Base-by-base conservation (phyloP, 2,797 vertebrate genomes). In the Cheirogaleus major region DNA sequence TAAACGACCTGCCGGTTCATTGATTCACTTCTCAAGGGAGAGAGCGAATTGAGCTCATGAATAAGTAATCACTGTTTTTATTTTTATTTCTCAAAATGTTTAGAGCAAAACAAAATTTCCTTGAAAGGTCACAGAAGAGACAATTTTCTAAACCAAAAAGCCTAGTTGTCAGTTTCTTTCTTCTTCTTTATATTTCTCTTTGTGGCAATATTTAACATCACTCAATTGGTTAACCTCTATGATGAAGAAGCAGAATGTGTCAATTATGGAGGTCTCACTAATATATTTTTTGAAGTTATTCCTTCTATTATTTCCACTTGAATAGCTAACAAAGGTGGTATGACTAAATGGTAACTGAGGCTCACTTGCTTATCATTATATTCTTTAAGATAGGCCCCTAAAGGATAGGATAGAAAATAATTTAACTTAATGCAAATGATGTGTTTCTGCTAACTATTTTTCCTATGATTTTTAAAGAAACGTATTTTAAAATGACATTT, bases 21-120 rank as follows among this genome's bases (percentile, higher is more conserved):
- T 65, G 52, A 92, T 69, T 87, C 23, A 27, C 70, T 87, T 90
- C 35, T 79, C 59, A 52, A 80, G 45, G 50, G 52, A 91, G 43
- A 82, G n/a, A 83, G 48, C 20, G 32, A 30, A 41, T 59, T 52
- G 43, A 41, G 83, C 43, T 93, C 61, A 70, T 67, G 65, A 75
- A 41, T 70, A 86, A 22, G n/a, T 35, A 76, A 90, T 72, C 41
- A 20, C 50, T 59, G 11, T 38, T 84, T 95, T 91, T 70, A 78
- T 81, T 55, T 95, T 94, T 79, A 75, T 88, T 85, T 85, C 86
- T 89, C 35, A 85, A 85, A 88, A 70, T 90, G 63, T 70, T 84
- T 70, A 57, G 6, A 84, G 50, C 8, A 75, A 81, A 96, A 94
- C 18, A 89, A 94, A 87, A 80, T 70, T 25, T 35, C 32, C 50